Base-by-base conservation (phyloP, 1,140 invertebrate species). In the Lucilia sericata region DNA sequence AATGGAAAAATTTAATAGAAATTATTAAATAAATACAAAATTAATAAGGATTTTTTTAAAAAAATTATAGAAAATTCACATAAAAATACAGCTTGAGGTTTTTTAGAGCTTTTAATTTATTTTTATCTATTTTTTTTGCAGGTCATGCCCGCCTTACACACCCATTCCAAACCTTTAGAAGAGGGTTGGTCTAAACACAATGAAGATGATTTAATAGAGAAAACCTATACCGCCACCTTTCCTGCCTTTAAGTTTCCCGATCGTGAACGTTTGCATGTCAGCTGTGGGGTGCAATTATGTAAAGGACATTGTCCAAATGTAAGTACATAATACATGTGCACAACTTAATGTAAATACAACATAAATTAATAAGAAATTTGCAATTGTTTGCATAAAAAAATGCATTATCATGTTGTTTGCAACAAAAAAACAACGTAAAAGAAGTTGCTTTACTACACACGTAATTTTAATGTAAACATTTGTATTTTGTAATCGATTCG, bases 171-270 rank as follows among this genome's bases (percentile, higher is more conserved):
- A 34, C 89, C 88, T 5, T 86, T 87, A 25, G 90, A 91, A 86
- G 90, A 91, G 85, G 90, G 90, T 25, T 91, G 90, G 90, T 91
- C 90, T 34, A 91, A 91, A 84, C 88, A 88, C 83, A 85, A 87
- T 42, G 88, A 89, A 85, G 90, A 91, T 86, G 90, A 91, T 87
- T 84, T 91, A 49, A 87, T 91, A 74, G 88, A 91, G 85, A 89
- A 88, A 42, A 88, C 88, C 75, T 91, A 91, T 49, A 91, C 92
- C 17, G 93, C 95, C 0, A 94, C 93, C 47, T 96, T 96, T 91
- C 93, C 94, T 13, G 95, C 95, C 8, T 96, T 96, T 86, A 96
- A 96, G 87, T 96, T 96, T 91, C 95, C 95, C 17, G 95, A 96
- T 86, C 91, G 95, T 85, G 94, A 95, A 82, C 93, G 94, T 82